Evolutionary conservation across 2,888 invertebrate species (phyloP), one percentile per base, ranked within the genome.

Genomic region (Drosophila affinis): DNA sequence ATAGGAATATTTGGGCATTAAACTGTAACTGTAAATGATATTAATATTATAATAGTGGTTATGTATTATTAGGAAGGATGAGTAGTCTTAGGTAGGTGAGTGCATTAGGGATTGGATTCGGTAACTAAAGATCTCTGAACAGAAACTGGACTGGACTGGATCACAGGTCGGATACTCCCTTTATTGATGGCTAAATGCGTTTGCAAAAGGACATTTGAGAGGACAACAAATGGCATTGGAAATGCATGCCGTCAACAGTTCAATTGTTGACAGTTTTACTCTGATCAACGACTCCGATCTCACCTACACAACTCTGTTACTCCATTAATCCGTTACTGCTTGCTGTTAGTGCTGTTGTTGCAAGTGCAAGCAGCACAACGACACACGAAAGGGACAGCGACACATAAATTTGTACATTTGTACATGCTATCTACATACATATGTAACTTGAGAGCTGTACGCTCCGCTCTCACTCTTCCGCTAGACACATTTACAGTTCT

Each of bases 401-500:
- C 29, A 52, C 52, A n/a, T 34, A 24, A 39, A 27, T 27, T 29
- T 29, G 29, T 9, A 29, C 29, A 9, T 29, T 29, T 9, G 29
- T 29, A 2, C 29, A 29, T 9, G 29, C 29, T 6, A 29, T 29
- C 4, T 24, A 39, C 14, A 12, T 10, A 53, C 12, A 12, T 14
- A 54, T 62, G 57, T 71, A 71, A 70, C 48, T 70, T 62, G 49
- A 55, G 65, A 65, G 67, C 67, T 58, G 46, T 18, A 39, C 45
- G 9, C n/a, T 54, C n/a, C 34, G 12, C n/a, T 54, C n/a, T 24
- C 32, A 24, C 48, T 24, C 44, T 55, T 61, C 55, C 48, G 65
- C 65, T 24, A 65, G 65, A 55, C 48, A 65, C 48, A 65, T 65
- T 51, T 65, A 47, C 65, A 65, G 62, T 62, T 62, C 62, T 62